Base-by-base conservation (phyloP, 2,797 vertebrate genomes). In the Tarsius wallacei region DNA sequence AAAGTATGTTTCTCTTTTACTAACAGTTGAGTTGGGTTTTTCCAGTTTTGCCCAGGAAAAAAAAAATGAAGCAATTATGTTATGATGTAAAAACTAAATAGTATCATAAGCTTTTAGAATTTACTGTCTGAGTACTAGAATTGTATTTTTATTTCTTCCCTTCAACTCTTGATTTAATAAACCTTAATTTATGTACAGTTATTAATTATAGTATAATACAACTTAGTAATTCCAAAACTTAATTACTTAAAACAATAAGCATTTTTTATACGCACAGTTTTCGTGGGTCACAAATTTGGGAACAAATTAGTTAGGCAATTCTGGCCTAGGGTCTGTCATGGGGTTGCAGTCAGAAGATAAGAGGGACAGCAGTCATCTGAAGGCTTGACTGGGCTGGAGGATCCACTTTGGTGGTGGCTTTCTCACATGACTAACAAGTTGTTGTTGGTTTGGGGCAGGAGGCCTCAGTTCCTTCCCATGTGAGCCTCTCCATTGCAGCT, bases 61-160 rank as follows among this genome's bases (percentile, higher is more conserved):
- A 64, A 63, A 74, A 51, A 59, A 68, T 33, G 28, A 94, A 55
- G 17, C 19, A 73, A 82, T 74, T 95, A 82, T 61, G 9, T 78
- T 73, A 31, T 74, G 28, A 78, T 57, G 0, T 77, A 74, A 91
- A 68, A 84, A 81, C 49, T 36, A 86, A 88, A 11, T 36, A 68
- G 36, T 57, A 86, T 33, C 28, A 49, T 51, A 36, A 36, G 11
- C 28, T 63, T 97, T 78, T 64, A 82, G 53, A 94, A 57, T 74
- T 93, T 63, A 51, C 12, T 74, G 0, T 86, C 24, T 90, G 36
- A n/a, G 42, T 73, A 66, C 15, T 51, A 86, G 36, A 95, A 89
- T 83, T 90, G 53, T n/a, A 53, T 66, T 77, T 93, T 86, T 68
- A 94, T 84, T 91, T 96, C 19, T 86, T 55, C 57, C 31, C 53